Evolutionary conservation across 2,797 vertebrate species (phyloP), one percentile per base, ranked within the genome.

Genomic region (Paguma larvata): DNA sequence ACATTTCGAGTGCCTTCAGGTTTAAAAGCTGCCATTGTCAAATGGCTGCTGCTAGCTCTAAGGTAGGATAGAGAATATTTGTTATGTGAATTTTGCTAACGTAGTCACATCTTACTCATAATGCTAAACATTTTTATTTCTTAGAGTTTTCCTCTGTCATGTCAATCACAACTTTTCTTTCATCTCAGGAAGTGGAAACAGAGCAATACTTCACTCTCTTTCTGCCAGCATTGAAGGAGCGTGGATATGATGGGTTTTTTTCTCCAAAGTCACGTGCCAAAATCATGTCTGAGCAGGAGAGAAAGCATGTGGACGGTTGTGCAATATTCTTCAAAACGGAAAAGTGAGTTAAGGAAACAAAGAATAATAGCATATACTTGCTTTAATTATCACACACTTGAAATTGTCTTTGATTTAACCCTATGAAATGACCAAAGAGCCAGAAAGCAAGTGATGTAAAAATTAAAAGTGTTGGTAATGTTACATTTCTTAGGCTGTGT

Each of bases 201-300:
- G 99, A 99, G 99, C 99, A 99, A 99, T 99, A 99, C 99, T 99
- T 99, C 98, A 98, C 99, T 86, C 98, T 99, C 98, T 99, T 99
- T 96, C 99, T 99, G 98, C 99, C 99, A 97, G 99, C 99, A 32
- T 99, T 99, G 97, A 99, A 99, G 98, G 99, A 99, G 73, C 99
- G 99, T 95, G 99, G 99, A 96, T 99, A 99, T 65, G 99, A 99
- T 73, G 99, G 99, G 53, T 99, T 99, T 99, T 99, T 99, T 98
- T 99, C 99, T 98, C 99, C 99, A 73, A 99, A 99, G 99, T 99
- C 99, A 98, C 99, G 99, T 98, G 99, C 99, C 99, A 99, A 99
- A 99, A 99, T 99, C 98, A 99, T 99, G 98, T 99, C 99, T 0
- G 99, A 99, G 95, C 99, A 99, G 98, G 99, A 99, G 98, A 99